Base-by-base conservation (phyloP, 2,113 vertebrate genomes). In the Serilophus lunatus region DNA sequence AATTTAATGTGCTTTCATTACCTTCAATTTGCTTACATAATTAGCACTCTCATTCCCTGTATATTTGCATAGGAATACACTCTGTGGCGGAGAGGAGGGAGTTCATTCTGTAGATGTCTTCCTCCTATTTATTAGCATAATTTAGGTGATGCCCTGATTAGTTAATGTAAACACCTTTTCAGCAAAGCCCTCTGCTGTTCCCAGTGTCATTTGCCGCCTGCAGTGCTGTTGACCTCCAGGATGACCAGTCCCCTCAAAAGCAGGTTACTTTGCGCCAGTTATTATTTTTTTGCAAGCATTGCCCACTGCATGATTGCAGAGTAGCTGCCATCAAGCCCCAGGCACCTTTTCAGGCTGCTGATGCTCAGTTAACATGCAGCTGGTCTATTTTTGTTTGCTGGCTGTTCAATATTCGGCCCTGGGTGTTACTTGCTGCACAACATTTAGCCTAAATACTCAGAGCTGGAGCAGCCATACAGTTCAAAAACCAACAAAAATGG, bases 381-480 rank as follows among this genome's bases (percentile, higher is more conserved):
- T 59, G 64, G 35, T 84, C 18, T 0, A 77, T 84, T 70, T 88
- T 50, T 86, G 51, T 80, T 75, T n/a, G 35, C 36, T 79, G 38
- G 7, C 38, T 1, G 3, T 31, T 90, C 91, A 64, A 38, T 81
- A 68, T 60, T 68, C 68, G 54, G 22, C 84, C 82, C 65, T 0
- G 0, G 38, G 90, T 1, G 0, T 57, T 53, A 35, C 54, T 85
- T 74, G 36, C 83, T 83, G 42, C 0, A 0, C 53, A 88, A 53
- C 47, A 31, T 69, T 84, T 74, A 54, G 77, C 77, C 69, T 29
- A 17, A 35, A 54, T 89, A 31, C 5, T 31, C 42, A 9, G 56
- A 33, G 38, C 82, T 76, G 74, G 26, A 87, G 53, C 57, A 53
- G 35, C 65, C 53, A 31, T 38, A 74, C 42, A 13, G 13, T 35